phyloP scores from a whole-genome alignment of 2,797 vertebrate species.

The Sebastes matsubarae region DNA sequence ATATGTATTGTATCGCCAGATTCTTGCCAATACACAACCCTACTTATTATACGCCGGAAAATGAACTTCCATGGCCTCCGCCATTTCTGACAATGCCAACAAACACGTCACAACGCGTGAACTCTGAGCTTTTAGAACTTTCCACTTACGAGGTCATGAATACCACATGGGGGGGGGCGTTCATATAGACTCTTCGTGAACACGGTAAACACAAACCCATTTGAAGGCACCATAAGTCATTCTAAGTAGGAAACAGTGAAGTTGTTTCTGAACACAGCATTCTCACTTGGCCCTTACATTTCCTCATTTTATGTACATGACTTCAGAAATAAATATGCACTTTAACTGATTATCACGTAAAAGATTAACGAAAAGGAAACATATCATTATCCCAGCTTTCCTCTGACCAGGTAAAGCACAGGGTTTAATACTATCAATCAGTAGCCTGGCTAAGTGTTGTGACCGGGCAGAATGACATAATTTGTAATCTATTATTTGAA shows the following conservation, averaged over 20 bases:
- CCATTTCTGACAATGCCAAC: no score
- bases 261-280: not conserved
- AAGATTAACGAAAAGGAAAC: not conserved
- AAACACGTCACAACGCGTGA: no score
- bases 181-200: no score
- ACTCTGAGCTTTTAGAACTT: no score
- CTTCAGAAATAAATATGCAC: not conserved
- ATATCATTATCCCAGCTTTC: not conserved
- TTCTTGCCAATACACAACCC: no score
- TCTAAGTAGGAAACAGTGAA: not conserved
- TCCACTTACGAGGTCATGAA: no score
- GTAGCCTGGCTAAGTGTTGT: not conserved
- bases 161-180: no score
- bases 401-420: not conserved
- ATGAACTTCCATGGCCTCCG: no score
- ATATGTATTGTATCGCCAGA: no score
- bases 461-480: not conserved
- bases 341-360: not conserved
- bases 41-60: no score
- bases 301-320: not conserved
- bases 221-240: no score
- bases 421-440: slow-evolving; percentile 26
- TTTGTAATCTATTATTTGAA: not conserved
- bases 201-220: no score
- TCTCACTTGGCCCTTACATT: not conserved